phyloP scores from a whole-genome alignment of 2,113 vertebrate species.

The Tylochromis polylepis region DNA sequence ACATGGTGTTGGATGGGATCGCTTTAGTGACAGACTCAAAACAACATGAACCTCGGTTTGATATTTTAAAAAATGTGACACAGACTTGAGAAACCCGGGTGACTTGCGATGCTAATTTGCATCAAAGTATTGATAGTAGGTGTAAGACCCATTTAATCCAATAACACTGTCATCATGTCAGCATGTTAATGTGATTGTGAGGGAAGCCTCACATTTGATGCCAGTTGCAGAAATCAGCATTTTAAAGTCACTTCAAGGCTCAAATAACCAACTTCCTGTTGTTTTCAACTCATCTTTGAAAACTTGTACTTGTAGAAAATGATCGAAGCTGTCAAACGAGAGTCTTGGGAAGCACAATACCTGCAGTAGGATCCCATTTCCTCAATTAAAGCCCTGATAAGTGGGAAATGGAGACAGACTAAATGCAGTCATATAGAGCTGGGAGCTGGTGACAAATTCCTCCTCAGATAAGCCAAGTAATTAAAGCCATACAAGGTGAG shows the following conservation, averaged over 20 bases:
- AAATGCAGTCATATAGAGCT: not conserved
- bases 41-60: not conserved
- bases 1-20: not conserved
- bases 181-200: not conserved
- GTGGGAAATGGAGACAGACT: not conserved
- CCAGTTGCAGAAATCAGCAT: not conserved
- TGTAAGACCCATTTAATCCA: not conserved
- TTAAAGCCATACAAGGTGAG: not conserved
- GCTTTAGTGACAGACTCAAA: not conserved
- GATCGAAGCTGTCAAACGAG: not conserved
- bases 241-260: not conserved
- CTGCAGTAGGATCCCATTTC: not conserved
- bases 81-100: not conserved
- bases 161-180: not conserved
- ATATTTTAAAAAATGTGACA: not conserved
- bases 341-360: not conserved
- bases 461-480: constrained; percentile 8
- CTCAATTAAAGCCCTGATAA: not conserved
- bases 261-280: not conserved
- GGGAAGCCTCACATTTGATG: not conserved
- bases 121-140: not conserved
- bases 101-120: not conserved
- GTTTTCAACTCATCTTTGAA: not conserved
- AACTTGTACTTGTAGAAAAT: not conserved
- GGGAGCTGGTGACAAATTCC: not conserved